Evolutionary conservation across 2,113 vertebrate genomes (phyloP).

Genomic region (Nothobranchius kuhntae): DNA sequence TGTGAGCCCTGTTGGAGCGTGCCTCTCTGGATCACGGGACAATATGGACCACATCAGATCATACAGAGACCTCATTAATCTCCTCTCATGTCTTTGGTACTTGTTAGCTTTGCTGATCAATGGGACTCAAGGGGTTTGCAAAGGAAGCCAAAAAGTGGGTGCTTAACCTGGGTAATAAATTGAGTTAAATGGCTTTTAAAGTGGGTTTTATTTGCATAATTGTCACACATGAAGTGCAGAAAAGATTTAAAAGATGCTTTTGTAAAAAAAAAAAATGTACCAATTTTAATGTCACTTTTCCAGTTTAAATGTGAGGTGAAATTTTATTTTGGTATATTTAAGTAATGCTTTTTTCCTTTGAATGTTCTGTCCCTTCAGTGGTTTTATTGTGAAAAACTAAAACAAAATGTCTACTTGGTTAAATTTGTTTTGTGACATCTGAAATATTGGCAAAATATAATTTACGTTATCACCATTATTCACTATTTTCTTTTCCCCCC

Average conservation of each 20-base stretch:
- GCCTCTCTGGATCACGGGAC: constrained; percentile 43
- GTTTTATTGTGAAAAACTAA: not conserved
- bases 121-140: constrained; percentile 43
- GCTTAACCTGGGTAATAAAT: not conserved
- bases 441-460: no score
- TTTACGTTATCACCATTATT: no score
- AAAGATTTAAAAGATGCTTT: no score
- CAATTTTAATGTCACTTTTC: no score
- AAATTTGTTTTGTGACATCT: not conserved
- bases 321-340: no score
- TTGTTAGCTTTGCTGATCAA: constrained; percentile 55
- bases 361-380: no score
- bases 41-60: constrained; percentile 73
- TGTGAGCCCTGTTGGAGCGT: constrained; percentile 43
- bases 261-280: not conserved
- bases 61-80: constrained; percentile 66
- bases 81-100: constrained; percentile 34
- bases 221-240: no score
- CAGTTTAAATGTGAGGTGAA: no score
- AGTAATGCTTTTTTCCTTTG: no score
- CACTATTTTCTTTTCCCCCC: not conserved
- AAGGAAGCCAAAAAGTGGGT: constrained; percentile 29
- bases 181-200: not conserved
- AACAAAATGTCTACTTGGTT: not conserved
- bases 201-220: no score